Evolutionary conservation across 2,113 vertebrate genomes (phyloP).

Genomic region (Tor tambroides): DNA sequence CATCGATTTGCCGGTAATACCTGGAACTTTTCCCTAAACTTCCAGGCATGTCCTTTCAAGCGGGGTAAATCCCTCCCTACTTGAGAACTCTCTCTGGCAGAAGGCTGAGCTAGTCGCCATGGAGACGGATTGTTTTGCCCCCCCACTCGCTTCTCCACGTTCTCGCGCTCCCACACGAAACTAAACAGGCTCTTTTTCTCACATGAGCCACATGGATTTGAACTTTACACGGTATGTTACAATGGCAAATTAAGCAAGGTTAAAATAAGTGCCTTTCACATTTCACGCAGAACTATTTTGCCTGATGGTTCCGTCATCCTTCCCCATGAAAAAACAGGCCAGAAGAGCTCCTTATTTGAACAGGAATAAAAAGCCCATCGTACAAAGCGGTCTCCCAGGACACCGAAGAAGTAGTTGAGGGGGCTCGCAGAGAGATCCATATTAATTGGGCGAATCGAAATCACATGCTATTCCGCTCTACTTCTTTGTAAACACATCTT

Average conservation of each 20-base stretch:
- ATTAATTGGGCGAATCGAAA: background rate
- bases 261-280: background rate
- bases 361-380: background rate
- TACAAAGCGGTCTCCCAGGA: background rate
- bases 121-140: constrained; percentile 74
- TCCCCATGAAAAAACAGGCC: background rate
- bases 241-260: background rate
- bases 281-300: constrained; percentile 9
- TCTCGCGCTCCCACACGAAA: constrained; percentile 55
- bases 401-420: background rate
- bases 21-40: constrained; percentile 65
- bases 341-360: constrained; percentile 26
- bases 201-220: constrained; percentile 35
- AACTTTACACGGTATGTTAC: background rate
- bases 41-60: constrained; percentile 71
- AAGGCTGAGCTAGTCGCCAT: constrained; percentile 77
- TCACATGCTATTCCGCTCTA: background rate
- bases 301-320: background rate
- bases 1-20: constrained; percentile 60
- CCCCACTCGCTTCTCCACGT: constrained; percentile 52
- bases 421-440: background rate
- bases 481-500: background rate
- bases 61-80: constrained; percentile 66
- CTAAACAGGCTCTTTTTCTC: constrained; percentile 1
- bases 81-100: constrained; percentile 62